Evolutionary conservation across 2,888 invertebrate species (phyloP), one percentile per base, ranked within the genome.

Genomic region (Acrobeloides nanus): DNA sequence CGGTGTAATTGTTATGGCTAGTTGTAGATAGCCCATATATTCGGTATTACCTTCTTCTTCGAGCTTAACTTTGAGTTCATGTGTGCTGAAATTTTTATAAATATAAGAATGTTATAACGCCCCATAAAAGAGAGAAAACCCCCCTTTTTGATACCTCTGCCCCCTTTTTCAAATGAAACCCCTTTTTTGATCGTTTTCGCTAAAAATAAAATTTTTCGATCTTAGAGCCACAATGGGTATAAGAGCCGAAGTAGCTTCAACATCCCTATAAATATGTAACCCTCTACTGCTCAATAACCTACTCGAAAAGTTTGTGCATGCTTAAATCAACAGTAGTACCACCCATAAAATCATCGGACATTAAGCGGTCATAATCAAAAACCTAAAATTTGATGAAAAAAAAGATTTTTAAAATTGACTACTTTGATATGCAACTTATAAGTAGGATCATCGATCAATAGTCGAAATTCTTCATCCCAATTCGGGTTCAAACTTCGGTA

Each of bases 401-500:
- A 4, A 5, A 20, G 20, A 43, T 15, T 26, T 10, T 35, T 7
- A 24, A 45, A 46, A 12, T 26, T 26, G 34, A 15, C 32, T 20
- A 61, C 64, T 82, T 89, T 89, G 52, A 90, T 81, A 62, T 84
- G 82, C 37, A 92, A 82, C 1, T 86, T 84, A 67, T 82, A 82
- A 68, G 87, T 88, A 84, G 79, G 71, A 51, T 92, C 89, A 76
- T 89, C 89, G 53, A 90, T 82, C 37, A 88, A 87, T 63, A 92
- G 82, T 7, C 85, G 85, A 76, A 95, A 90, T 64, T 84, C 84
- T 76, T 97, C 95, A 74, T 97, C 90, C 95, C 95, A 97, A n/a
- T 84, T 81, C 0, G 95, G 95, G 78, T 93, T 93, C 52, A 97
- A 81, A 75, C 89, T 90, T 66, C 90, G 82, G 76, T 87, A 87